Base-by-base conservation (phyloP, 2,888 invertebrate species). In the Drosophila barbarae region DNA sequence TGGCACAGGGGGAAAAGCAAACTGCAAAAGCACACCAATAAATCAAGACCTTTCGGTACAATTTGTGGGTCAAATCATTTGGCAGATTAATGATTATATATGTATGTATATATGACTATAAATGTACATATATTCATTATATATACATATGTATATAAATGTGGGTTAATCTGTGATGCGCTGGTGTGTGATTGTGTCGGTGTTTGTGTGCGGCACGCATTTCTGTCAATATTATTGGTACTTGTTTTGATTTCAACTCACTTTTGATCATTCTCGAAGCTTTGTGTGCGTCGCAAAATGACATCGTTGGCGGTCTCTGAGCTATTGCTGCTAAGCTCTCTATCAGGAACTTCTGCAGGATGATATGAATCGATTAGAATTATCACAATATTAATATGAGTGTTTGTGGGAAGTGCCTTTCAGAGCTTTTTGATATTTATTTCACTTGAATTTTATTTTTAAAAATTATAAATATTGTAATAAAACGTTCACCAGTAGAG, bases 181-280 rank as follows among this genome's bases (percentile, higher is more conserved):
- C 21, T 39, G 51, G 30, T 55, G 41, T 68, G 49, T 68, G 54
- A 68, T 50, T 68, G 52, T 58, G 35, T 46, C 30, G 46, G 46
- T 46, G 46, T 47, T 32, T 53, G 52, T 61, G 49, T 71, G 65
- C 66, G 69, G 82, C 78, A 77, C 84, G 78, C 69, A 76, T 63
- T 63, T 68, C 49, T 77, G 75, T 76, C 80, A 69, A 52, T 53
- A 35, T 49, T 36, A n/a, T 41, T 41, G 21, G 8, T 41, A 10
- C 13, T 41, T 10, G 21, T 49, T 32, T 35, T 41, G 32, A 39
- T 18, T 49, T 56, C 26, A 65, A 94, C 95, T 93, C 91, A 96
- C 96, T 94, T 94, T 90, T 95, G 94, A 89, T 96, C 96, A 85
- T 94, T 94, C 89, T 96, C 95, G 88, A 95, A 95, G 90, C 96